These are phyloP conservation scores for Pentalonia nigronervosa DNA, from an alignment of 1,140 invertebrate species.

Conservation along the genomic window DNA sequence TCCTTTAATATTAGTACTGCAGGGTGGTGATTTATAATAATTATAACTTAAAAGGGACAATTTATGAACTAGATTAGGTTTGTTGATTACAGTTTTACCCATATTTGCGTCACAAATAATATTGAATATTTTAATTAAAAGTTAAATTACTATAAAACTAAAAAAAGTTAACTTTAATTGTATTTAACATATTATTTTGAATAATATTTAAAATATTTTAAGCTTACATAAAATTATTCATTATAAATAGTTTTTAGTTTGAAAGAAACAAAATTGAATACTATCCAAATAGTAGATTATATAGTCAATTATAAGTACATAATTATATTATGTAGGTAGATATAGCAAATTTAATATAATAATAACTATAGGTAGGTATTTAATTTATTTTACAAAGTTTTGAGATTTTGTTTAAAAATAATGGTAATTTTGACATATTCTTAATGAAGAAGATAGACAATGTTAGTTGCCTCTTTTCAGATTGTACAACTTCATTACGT, in stretches of 20 bases:
- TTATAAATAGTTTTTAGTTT: background rate
- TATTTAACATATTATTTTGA: background rate
- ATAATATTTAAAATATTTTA: background rate
- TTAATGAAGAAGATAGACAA: background rate
- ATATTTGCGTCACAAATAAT: background rate
- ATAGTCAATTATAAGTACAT: background rate
- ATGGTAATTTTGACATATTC: background rate
- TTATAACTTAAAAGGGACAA: background rate
- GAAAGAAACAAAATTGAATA: background rate
- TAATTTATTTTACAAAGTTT: background rate
- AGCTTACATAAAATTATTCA: too few relatives aligned
- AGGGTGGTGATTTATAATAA: background rate
- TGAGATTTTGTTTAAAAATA: background rate
- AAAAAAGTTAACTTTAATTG: background rate
- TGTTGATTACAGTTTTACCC: background rate
- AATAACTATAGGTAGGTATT: background rate
- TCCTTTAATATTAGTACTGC: background rate
- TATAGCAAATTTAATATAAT: background rate
- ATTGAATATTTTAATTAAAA: background rate
- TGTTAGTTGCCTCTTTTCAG: background rate
- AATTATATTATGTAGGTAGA: background rate
- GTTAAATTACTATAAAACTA: background rate
- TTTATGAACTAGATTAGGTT: background rate
- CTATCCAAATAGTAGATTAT: background rate
- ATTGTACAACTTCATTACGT: slow-evolving; percentile 17